Conservation (phyloP, 2,888 invertebrate species). For the Vannuccia rotundouncinata region DNA sequence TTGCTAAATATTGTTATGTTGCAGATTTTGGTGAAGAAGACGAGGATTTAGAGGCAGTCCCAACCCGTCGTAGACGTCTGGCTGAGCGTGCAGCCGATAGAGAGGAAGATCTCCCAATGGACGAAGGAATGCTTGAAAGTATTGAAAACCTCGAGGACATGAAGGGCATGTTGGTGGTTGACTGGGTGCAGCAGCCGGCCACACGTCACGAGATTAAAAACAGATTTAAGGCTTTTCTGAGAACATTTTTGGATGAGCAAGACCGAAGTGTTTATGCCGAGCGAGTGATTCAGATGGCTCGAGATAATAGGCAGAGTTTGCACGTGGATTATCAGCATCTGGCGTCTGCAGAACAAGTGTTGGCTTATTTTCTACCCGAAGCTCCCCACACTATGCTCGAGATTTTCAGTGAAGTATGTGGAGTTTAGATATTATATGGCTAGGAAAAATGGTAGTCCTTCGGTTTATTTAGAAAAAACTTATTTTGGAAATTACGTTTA, state of each 20-base stretch:
- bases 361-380: constrained; percentile 93
- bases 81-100: constrained; percentile 78
- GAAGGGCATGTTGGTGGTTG: constrained; percentile 83
- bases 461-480: no score
- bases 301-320: constrained; percentile 57
- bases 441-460: no score
- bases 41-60: constrained; percentile 38
- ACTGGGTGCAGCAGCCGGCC: constrained; percentile 92
- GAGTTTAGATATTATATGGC: constrained; percentile 32
- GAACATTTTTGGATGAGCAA: constrained; percentile 77
- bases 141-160: constrained; percentile 97
- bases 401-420: constrained; percentile 71
- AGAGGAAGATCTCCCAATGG: constrained; percentile 61
- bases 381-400: constrained; percentile 93
- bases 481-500: no score
- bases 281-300: constrained; percentile 86
- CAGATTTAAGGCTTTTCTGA: constrained; percentile 78
- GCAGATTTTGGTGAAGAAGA: background rate
- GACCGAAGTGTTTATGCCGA: constrained; percentile 83
- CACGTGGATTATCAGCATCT: constrained; percentile 80
- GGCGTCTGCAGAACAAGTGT: constrained; percentile 77
- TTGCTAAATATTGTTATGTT: constrained; percentile 30
- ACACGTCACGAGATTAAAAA: constrained; percentile 92
- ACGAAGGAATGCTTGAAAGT: constrained; percentile 63
- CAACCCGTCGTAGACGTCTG: constrained; percentile 64